Conservation (phyloP, 2,888 invertebrate species). For the Unio pictorum region DNA sequence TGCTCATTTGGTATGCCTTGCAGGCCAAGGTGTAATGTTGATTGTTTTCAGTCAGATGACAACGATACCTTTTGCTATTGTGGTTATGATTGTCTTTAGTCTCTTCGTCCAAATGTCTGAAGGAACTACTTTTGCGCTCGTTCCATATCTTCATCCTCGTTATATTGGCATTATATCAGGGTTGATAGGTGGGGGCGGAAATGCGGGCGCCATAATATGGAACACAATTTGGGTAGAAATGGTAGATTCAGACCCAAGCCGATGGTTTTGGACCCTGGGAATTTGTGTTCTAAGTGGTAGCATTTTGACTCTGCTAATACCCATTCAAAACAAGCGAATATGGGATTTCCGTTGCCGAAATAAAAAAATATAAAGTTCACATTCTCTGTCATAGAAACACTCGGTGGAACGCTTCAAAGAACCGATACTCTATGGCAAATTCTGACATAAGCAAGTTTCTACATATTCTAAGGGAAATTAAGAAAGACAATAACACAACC, state of each 20-base stretch:
- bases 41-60: slow-evolving; percentile 25
- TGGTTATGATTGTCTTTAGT: slow-evolving; percentile 21
- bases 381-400: too few species aligned
- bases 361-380: neutral
- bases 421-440: too few species aligned
- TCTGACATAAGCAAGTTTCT: too few species aligned
- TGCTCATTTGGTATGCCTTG: slow-evolving; percentile 23
- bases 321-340: slow-evolving; percentile 12
- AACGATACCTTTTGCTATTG: slow-evolving; percentile 13
- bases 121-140: slow-evolving; percentile 20
- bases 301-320: slow-evolving; percentile 10
- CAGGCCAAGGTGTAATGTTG: slow-evolving; percentile 19
- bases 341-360: slow-evolving; percentile 3
- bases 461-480: too few species aligned
- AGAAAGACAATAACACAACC: too few species aligned
- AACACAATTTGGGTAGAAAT: slow-evolving; percentile 23
- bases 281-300: slow-evolving; percentile 16
- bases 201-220: slow-evolving; percentile 25
- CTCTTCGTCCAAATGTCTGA: slow-evolving; percentile 24
- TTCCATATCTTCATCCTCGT: slow-evolving; percentile 13
- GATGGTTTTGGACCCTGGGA: slow-evolving; percentile 24
- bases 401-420: too few species aligned
- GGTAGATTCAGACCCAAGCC: slow-evolving; percentile 19
- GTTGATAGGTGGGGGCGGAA: slow-evolving; percentile 28
- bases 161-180: slow-evolving; percentile 20